Evolutionary conservation across 2,888 invertebrate species (phyloP).

Genomic region (Epinotia demarniana): DNA sequence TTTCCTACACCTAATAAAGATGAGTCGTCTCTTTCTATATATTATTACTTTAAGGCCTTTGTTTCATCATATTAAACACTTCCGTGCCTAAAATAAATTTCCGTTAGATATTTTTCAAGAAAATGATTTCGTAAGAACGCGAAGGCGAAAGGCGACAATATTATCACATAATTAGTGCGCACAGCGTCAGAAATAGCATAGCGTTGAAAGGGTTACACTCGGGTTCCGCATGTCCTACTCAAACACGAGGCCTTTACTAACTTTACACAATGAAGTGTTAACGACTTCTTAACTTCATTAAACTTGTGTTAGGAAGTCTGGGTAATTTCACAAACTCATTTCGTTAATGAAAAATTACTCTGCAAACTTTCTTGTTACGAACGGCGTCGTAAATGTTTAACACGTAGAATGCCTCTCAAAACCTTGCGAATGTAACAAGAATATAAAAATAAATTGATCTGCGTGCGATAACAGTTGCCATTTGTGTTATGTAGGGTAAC

Average conservation of each 20-base stretch:
- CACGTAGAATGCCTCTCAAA: neutral
- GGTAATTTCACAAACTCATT: neutral
- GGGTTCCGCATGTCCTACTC: constrained; percentile 3
- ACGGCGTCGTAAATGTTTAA: constrained; percentile 1
- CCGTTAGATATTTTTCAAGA: neutral
- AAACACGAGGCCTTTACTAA: neutral
- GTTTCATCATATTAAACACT: neutral
- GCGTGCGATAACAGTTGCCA: constrained; percentile 14
- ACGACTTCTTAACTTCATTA: constrained; percentile 24
- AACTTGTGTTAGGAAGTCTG: neutral
- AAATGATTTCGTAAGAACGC: neutral
- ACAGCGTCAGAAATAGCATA: constrained; percentile 9
- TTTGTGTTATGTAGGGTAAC: constrained; percentile 17
- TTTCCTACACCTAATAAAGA: constrained; percentile 22
- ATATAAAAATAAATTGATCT: constrained; percentile 15
- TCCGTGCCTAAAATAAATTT: neutral
- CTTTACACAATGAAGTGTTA: constrained; percentile 21
- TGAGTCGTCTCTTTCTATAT: constrained; percentile 21
- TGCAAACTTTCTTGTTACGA: constrained; percentile 16
- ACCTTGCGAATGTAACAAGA: neutral
- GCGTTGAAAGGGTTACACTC: constrained; percentile 14
- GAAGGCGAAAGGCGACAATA: neutral
- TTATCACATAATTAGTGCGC: constrained; percentile 11
- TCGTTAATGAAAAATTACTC: constrained; percentile 16
- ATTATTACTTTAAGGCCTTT: neutral